Base-by-base conservation (phyloP, 2,797 vertebrate species). In the Gymnocypris eckloni region DNA sequence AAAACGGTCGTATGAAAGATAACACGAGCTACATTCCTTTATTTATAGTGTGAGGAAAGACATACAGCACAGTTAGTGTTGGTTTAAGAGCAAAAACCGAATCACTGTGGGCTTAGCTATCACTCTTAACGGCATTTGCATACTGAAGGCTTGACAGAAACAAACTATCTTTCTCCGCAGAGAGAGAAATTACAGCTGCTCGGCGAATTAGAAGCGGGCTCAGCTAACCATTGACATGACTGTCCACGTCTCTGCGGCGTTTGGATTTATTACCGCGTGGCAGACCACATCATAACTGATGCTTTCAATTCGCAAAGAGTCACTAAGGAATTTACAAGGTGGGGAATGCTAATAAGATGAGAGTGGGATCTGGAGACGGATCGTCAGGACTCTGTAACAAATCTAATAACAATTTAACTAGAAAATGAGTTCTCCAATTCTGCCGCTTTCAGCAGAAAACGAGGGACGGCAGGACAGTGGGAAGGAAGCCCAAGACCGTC, bases 351-450 rank as follows among this genome's bases (percentile, higher is more conserved):
- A 93, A 93, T 90, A 92, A 90, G 90, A 92, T 88, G 90, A 93
- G 88, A 48, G 86, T 87, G 59, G 86, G 88, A 78, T 90, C 87
- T 88, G 89, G 91, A 93, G 93, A 92, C 90, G 92, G 91, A 89
- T 89, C 88, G 88, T 91, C 91, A 92, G 91, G 91, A 89, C 92
- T 90, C 75, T 76, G 91, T 91, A 91, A 92, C 79, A 92, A 87
- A 93, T 94, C 93, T 92, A 94, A 92, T 91, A 89, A 93, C 91
- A 88, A 92, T 94, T 94, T 93, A 91, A 91, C 87, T 92, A 92
- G 89, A 92, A 95, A 96, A 92, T 20, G 73, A 93, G 88, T 69
- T 12, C 81, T 91, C 80, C n/a, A 52, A 83, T 92, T 95, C 92
- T 90, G 89, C 93, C 88, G 92, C 89, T 89, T 94, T 96, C 89